Conservation (phyloP, 2,888 invertebrate genomes). For the Steromphala cineraria region DNA sequence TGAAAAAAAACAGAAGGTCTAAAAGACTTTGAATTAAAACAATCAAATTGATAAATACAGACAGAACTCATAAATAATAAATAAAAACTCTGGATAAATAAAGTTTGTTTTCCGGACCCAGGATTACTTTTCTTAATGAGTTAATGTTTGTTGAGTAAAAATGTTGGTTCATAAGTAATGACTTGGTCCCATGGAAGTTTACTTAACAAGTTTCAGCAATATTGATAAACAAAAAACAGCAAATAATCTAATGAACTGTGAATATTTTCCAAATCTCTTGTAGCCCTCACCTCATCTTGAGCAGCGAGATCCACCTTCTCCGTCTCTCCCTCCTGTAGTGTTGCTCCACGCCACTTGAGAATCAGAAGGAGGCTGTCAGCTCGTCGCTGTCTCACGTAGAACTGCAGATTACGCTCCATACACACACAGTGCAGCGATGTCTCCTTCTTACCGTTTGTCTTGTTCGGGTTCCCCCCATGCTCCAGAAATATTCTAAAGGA, state of each 20-base stretch:
- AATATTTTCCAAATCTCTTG: not conserved
- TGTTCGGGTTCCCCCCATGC: slow-evolving; percentile 83
- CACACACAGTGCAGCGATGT: slow-evolving; percentile 82
- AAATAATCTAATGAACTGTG: no score
- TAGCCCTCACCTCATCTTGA: slow-evolving; percentile 79
- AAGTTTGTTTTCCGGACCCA: no score
- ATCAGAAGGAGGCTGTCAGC: slow-evolving; percentile 81
- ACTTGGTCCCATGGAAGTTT: no score
- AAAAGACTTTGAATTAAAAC: no score
- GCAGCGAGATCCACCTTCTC: slow-evolving; percentile 80
- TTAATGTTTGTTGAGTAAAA: no score
- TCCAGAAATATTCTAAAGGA: slow-evolving; percentile 80
- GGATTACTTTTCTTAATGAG: no score
- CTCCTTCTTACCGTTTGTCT: slow-evolving; percentile 81
- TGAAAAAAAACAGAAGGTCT: no score
- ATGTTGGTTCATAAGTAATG: no score
- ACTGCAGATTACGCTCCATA: slow-evolving; percentile 64
- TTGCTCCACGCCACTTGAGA: slow-evolving; percentile 80
- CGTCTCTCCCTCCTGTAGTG: slow-evolving; percentile 78
- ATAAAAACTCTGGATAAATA: no score
- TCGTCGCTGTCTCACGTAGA: slow-evolving; percentile 74
- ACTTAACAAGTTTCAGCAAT: no score
- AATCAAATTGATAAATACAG: no score
- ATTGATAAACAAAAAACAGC: not conserved
- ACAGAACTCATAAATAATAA: no score